Conservation (phyloP, 2,797 vertebrate species). For the Craterocephalus amniculus region DNA sequence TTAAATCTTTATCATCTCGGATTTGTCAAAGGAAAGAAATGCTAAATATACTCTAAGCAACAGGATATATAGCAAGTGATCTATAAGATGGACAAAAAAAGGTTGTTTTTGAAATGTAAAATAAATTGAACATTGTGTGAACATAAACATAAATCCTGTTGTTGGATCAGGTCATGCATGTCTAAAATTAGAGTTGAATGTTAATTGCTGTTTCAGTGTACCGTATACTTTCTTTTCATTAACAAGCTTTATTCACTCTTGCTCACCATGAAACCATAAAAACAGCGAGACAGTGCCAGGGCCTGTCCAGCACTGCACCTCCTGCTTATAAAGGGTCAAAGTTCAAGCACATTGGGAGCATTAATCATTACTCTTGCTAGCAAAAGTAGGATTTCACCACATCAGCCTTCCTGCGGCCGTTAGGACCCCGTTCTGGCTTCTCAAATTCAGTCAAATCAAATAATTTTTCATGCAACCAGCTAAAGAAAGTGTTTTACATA, state of each 20-base stretch:
- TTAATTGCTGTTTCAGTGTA: constrained; percentile 2
- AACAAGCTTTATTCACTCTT: constrained; percentile 16
- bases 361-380: constrained; percentile 65
- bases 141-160: background rate
- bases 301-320: constrained; percentile 31
- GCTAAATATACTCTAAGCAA: constrained; percentile 20
- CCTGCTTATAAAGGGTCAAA: constrained; percentile 55
- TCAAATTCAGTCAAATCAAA: background rate
- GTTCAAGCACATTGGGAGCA: constrained; percentile 83
- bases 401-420: constrained; percentile 29
- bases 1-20: constrained; percentile 13
- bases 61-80: constrained; percentile 22
- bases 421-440: constrained; percentile 17
- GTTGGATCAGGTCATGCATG: constrained; percentile 9
- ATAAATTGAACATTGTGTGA: background rate
- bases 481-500: too few species aligned
- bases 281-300: constrained; percentile 31
- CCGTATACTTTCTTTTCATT: constrained; percentile 3
- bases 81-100: constrained; percentile 6
- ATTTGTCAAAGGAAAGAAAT: background rate
- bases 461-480: too few species aligned
- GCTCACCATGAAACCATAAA: constrained; percentile 43
- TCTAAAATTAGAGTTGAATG: constrained; percentile 18
- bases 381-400: constrained; percentile 27
- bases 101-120: background rate